Conservation (phyloP, 2,797 vertebrate genomes). For the Cyprinodon diabolis region DNA sequence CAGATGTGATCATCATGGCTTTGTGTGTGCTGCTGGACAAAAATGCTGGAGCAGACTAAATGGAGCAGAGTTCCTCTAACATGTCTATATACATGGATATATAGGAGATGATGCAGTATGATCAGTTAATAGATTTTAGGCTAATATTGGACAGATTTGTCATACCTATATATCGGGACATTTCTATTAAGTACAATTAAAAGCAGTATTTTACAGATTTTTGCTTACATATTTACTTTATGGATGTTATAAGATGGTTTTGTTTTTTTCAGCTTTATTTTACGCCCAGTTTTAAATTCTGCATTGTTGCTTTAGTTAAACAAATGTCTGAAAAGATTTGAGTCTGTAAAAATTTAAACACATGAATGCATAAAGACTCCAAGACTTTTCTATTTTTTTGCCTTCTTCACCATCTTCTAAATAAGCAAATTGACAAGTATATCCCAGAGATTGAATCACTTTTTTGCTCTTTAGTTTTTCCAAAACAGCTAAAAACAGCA, state of each 20-base stretch:
- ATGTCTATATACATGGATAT: too few species aligned
- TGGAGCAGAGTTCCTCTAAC: too few species aligned
- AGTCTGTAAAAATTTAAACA: conserved; percentile 16
- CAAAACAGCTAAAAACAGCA: conserved; percentile 7
- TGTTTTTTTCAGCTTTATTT: conserved; percentile 1
- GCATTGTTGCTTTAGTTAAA: conserved; percentile 10
- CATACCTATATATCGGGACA: too few species aligned
- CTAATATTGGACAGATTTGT: too few species aligned
- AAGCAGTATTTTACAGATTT: too few species aligned
- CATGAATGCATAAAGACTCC: conserved; percentile 10
- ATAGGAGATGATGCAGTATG: too few species aligned
- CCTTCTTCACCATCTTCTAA: background rate
- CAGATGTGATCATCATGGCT: too few species aligned
- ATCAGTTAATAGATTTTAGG: too few species aligned
- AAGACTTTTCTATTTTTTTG: background rate
- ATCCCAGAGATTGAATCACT: background rate
- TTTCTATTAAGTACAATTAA: too few species aligned
- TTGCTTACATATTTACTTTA: background rate
- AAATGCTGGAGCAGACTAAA: too few species aligned
- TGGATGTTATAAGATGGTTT: background rate
- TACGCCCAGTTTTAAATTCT: conserved; percentile 1
- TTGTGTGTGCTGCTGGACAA: too few species aligned
- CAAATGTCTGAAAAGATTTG: conserved; percentile 11
- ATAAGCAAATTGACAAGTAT: background rate
- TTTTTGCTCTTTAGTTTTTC: background rate